These are phyloP conservation scores for Chrysoperla carnea DNA, from an alignment of 1,140 invertebrate species.

Conservation along the genomic window DNA sequence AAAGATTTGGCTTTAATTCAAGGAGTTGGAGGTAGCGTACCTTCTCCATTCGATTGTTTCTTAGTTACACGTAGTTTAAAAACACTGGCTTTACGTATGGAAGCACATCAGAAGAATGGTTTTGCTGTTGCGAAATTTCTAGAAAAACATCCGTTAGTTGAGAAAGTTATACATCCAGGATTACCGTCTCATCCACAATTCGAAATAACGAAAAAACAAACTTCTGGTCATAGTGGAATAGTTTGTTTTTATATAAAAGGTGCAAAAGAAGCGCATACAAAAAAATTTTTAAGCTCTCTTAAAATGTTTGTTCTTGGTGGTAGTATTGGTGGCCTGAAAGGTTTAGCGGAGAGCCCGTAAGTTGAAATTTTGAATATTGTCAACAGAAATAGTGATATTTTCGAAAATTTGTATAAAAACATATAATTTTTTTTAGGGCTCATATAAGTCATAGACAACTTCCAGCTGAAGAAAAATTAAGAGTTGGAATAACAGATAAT, in stretches of 20 bases:
- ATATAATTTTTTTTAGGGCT: too few species aligned
- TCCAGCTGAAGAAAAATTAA: too few species aligned
- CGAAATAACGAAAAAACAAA: conserved; percentile 65
- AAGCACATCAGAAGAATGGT: conserved; percentile 58
- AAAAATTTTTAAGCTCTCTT: conserved; percentile 31
- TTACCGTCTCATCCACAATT: conserved; percentile 86
- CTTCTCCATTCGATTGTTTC: conserved; percentile 68
- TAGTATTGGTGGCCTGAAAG: conserved; percentile 63
- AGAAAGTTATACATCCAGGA: conserved; percentile 70
- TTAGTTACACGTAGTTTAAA: conserved; percentile 62
- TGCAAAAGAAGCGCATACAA: conserved; percentile 28
- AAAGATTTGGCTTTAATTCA: conserved; percentile 45
- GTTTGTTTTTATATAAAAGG: conserved; percentile 78
- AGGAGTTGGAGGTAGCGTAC: conserved; percentile 54
- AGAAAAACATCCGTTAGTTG: conserved; percentile 44
- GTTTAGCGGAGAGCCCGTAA: conserved; percentile 41
- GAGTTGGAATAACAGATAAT: conserved; percentile 73
- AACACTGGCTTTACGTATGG: conserved; percentile 59
- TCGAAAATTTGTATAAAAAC: too few species aligned
- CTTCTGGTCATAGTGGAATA: conserved; percentile 83
- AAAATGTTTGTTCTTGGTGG: conserved; percentile 54
- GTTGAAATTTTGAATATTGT: too few species aligned
- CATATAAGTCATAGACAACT: too few species aligned
- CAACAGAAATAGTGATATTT: too few species aligned
- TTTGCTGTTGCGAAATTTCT: conserved; percentile 58